These are phyloP conservation scores for Tokudaia tokunoshimensis DNA, from an alignment of 2,797 vertebrate species.

Conservation along the genomic window DNA sequence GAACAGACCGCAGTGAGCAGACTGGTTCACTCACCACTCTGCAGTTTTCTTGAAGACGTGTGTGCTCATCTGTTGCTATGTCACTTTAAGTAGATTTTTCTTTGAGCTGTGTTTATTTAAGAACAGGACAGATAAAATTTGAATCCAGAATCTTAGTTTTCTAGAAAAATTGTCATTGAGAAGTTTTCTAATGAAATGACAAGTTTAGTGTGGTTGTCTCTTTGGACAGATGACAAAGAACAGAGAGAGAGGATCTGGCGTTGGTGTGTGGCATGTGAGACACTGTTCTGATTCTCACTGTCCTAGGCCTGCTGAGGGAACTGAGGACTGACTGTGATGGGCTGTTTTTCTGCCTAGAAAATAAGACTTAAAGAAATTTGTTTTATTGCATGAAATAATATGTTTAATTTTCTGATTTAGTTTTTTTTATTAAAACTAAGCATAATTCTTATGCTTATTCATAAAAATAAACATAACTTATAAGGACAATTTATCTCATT, in stretches of 20 bases:
- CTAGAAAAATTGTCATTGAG: conserved; percentile 9
- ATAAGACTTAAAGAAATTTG: conserved; percentile 35
- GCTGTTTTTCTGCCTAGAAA: conserved; percentile 13
- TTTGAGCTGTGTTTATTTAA: conserved; percentile 40
- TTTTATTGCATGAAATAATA: conserved; percentile 35
- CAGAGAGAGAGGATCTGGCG: not conserved
- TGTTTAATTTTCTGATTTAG: conserved; percentile 41
- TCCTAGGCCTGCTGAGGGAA: not conserved
- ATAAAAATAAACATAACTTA: conserved; percentile 53
- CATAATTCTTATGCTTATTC: conserved; percentile 16
- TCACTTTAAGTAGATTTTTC: conserved; percentile 32
- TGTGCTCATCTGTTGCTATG: not conserved
- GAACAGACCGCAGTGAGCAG: not conserved
- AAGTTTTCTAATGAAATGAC: conserved; percentile 26
- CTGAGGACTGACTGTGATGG: not conserved
- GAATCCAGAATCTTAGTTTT: not conserved
- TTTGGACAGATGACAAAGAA: not conserved
- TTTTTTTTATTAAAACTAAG: conserved; percentile 58
- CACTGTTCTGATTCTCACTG: not conserved
- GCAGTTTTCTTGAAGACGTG: not conserved
- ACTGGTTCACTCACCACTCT: not conserved
- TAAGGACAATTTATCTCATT: not conserved
- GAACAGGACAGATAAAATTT: not conserved
- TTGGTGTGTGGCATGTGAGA: not conserved
- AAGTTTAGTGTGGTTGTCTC: not conserved